Conservation (phyloP, 2,113 vertebrate genomes). For the Sylvia atricapilla region DNA sequence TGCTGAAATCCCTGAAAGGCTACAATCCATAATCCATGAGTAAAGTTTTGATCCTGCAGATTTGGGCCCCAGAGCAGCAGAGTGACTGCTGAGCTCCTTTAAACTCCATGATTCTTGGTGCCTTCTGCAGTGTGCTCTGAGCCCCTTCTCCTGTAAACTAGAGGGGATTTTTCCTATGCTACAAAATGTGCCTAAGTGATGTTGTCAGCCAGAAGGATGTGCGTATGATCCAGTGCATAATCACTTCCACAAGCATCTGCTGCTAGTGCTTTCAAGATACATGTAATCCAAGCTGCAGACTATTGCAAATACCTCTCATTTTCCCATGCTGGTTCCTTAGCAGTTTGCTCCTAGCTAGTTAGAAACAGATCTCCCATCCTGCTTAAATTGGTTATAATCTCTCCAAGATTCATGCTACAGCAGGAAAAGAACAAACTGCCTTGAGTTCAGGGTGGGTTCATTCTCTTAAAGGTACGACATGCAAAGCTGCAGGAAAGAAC, state of each 20-base stretch:
- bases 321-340: not conserved
- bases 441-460: slow-evolving; percentile 41
- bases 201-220: not conserved
- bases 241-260: slow-evolving; percentile 34
- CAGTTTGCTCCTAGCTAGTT: not conserved
- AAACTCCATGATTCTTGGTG: not conserved
- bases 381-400: slow-evolving; percentile 42
- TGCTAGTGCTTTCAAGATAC: not conserved
- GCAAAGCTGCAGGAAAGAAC: not conserved
- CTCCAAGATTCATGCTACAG: not conserved
- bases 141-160: not conserved
- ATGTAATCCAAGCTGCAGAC: not conserved
- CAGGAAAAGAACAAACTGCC: not conserved
- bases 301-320: slow-evolving; percentile 2
- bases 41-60: not conserved
- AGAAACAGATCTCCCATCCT: slow-evolving; percentile 16
- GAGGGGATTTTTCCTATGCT: not conserved
- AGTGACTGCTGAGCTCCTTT: not conserved
- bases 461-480: slow-evolving; percentile 33
- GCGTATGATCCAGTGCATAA: not conserved
- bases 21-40: not conserved
- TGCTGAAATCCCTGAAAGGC: not conserved
- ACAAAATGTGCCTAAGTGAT: not conserved
- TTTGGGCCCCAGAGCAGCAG: not conserved
- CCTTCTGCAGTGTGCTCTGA: not conserved